phyloP scores from a whole-genome alignment of 1,140 invertebrate species.

The Rhyacophila brunnea region DNA sequence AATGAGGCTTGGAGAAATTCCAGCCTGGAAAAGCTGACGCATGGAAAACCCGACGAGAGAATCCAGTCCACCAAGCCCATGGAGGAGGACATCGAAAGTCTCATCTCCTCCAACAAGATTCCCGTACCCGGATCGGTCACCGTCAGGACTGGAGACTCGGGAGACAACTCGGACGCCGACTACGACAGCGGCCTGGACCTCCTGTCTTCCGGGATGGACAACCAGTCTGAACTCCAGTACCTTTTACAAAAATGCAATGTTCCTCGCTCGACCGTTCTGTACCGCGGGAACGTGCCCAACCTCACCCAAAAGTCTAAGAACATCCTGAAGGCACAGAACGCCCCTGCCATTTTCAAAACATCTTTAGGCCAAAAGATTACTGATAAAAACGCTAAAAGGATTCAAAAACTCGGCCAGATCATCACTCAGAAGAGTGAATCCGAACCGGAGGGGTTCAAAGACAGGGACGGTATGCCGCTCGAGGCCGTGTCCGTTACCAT shows the following conservation, averaged over 20 bases:
- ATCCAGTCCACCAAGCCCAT: conserved; percentile 5
- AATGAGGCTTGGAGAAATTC: not conserved
- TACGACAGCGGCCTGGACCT: conserved; percentile 38
- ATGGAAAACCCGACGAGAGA: conserved; percentile 16
- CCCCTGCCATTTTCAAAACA: conserved; percentile 44
- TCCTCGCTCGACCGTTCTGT: conserved; percentile 48
- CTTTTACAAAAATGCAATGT: conserved; percentile 51
- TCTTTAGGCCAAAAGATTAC: conserved; percentile 44
- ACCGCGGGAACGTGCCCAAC: conserved; percentile 38
- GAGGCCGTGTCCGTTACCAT: conserved; percentile 39
- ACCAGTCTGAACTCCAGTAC: conserved; percentile 49
- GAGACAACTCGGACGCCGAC: conserved; percentile 43
- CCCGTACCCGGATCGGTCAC: conserved; percentile 42
- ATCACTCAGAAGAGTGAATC: conserved; percentile 45
- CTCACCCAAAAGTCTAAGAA: conserved; percentile 47
- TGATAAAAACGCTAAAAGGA: conserved; percentile 48
- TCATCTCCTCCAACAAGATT: conserved; percentile 54
- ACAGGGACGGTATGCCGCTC: conserved; percentile 39
- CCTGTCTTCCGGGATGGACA: conserved; percentile 41
- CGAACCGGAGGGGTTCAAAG: conserved; percentile 33
- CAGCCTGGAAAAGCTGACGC: conserved; percentile 34
- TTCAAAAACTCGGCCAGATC: conserved; percentile 51
- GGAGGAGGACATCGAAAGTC: conserved; percentile 50
- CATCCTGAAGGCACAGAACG: conserved; percentile 45
- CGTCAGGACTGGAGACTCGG: conserved; percentile 18